A percentile compares a stretch with the other conserved stretches of the same genome.
Conservation (phyloP, 2,797 vertebrate species). For the Apodemus agrarius region DNA sequence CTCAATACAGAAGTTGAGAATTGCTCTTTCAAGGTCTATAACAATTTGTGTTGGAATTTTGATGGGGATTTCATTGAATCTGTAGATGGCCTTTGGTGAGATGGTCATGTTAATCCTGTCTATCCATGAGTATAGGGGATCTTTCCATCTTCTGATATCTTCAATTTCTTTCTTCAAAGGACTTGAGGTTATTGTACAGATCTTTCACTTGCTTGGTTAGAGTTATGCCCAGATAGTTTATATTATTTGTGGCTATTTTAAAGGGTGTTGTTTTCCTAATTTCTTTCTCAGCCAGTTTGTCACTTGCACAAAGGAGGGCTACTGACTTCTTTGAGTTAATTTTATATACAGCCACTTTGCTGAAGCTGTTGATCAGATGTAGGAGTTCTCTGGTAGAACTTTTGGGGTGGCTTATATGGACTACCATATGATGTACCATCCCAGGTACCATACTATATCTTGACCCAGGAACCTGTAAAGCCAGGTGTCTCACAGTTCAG, state of each 20-base stretch:
- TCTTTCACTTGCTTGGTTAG: neutral
- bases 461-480: neutral
- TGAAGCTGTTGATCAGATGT: neutral
- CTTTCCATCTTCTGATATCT: neutral
- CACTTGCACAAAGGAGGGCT: neutral
- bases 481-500: neutral
- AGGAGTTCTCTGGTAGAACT: neutral
- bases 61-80: neutral
- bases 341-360: neutral
- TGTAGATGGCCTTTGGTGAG: neutral
- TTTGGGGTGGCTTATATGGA: neutral
- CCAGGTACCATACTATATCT: neutral
- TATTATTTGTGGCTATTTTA: neutral
- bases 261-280: neutral
- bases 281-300: neutral
- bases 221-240: neutral
- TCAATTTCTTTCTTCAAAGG: neutral
- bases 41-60: neutral
- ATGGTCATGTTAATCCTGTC: neutral
- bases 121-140: neutral
- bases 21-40: neutral
- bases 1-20: neutral
- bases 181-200: neutral
- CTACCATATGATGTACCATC: neutral
- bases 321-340: neutral